phyloP scores from a whole-genome alignment of 2,888 invertebrate species.

The Coelinius sp. region DNA sequence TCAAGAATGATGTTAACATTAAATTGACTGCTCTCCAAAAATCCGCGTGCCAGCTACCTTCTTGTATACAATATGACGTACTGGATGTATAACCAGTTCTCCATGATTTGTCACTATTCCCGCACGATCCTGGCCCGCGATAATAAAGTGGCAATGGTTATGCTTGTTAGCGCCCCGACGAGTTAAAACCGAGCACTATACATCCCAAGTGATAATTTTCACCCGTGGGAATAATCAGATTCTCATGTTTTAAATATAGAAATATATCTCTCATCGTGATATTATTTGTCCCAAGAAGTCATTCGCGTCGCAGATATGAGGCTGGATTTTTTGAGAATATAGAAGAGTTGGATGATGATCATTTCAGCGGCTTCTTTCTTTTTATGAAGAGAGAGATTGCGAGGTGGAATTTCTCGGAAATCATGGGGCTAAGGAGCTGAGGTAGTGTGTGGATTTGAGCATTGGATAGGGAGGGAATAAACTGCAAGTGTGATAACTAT shows the following conservation, averaged over 20 bases:
- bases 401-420: slow-evolving; percentile 8
- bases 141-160: slow-evolving; percentile 69
- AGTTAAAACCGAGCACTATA: slow-evolving; percentile 24
- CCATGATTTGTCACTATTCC: slow-evolving; percentile 68
- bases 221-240: slow-evolving; percentile 28
- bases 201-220: slow-evolving; percentile 2
- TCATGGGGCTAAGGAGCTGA: background rate
- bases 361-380: slow-evolving; percentile 6
- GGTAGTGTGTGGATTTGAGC: background rate
- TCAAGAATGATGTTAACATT: slow-evolving; percentile 13
- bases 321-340: background rate
- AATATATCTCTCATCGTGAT: slow-evolving; percentile 15
- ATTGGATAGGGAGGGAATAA: background rate
- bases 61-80: slow-evolving; percentile 25
- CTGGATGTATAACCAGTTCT: slow-evolving; percentile 49
- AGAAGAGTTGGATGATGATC: background rate
- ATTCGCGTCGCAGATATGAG: background rate
- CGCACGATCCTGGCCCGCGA: slow-evolving; percentile 64
- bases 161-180: slow-evolving; percentile 63
- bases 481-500: background rate
- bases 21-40: slow-evolving; percentile 3
- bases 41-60: slow-evolving; percentile 23
- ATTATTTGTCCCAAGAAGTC: slow-evolving; percentile 18
- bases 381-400: slow-evolving; percentile 8
- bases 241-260: slow-evolving; percentile 29